Conservation (phyloP, 1,140 invertebrate genomes). For the Drosophila prosaltans region DNA sequence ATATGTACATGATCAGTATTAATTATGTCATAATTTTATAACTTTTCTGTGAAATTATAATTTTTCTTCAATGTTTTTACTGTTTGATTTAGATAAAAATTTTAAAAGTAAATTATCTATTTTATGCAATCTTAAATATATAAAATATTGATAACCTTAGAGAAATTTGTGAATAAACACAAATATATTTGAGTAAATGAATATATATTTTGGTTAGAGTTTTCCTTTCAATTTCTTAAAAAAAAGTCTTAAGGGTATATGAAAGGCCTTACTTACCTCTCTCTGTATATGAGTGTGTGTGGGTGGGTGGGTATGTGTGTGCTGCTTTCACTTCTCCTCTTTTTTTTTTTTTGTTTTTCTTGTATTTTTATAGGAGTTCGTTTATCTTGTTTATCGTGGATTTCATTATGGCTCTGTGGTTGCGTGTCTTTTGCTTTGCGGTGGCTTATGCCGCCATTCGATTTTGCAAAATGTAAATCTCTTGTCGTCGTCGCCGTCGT, state of each 20-base stretch:
- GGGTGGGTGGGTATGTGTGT: neutral
- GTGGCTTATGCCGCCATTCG: conserved; percentile 80
- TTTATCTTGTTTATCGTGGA: conserved; percentile 78
- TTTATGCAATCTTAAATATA: no score
- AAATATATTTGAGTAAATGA: no score
- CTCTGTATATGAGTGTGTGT: conserved; percentile 1
- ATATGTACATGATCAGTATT: no score
- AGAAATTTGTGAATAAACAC: no score
- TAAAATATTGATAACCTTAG: no score
- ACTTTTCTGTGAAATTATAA: no score
- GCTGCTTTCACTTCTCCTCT: conserved; percentile 1
- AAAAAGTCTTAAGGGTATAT: neutral
- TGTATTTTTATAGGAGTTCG: conserved; percentile 51
- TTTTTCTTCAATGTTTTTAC: no score
- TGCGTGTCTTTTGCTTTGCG: conserved; percentile 78
- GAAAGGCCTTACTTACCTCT: neutral
- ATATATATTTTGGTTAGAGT: no score
- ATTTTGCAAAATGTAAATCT: conserved; percentile 79
- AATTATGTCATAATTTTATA: no score
- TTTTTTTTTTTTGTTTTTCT: neutral
- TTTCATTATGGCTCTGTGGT: conserved; percentile 73
- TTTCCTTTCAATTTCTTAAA: neutral
- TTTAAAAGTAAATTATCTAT: no score
- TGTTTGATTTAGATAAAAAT: no score
- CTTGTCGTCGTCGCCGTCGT: conserved; percentile 57